phyloP scores from a whole-genome alignment of 2,113 vertebrate species.

The Pomatostomus ruficeps region DNA sequence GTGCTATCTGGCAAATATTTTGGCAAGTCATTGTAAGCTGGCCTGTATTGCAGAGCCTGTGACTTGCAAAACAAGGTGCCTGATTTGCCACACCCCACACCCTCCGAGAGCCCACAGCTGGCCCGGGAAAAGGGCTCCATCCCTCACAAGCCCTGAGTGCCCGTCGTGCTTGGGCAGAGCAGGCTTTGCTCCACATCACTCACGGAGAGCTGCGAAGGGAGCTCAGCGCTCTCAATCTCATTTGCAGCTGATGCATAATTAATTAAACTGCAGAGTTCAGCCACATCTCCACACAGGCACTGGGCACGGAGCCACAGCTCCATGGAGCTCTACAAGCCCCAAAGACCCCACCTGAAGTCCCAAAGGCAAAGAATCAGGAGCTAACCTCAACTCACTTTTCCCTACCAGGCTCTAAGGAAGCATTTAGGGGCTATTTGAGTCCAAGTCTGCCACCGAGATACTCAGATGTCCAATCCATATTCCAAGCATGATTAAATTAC shows the following conservation, averaged over 20 bases:
- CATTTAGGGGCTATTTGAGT: not conserved
- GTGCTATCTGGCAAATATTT: not conserved
- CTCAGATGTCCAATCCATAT: not conserved
- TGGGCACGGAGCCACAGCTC: not conserved
- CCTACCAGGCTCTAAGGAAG: fast-evolving
- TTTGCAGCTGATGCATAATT: not conserved
- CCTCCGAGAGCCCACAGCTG: fast-evolving
- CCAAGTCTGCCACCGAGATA: not conserved
- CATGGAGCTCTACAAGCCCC: fast-evolving
- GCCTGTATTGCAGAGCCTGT: not conserved
- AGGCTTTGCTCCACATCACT: not conserved
- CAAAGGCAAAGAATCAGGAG: not conserved
- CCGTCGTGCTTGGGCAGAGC: fast-evolving
- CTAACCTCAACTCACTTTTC: not conserved
- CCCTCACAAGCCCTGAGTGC: fast-evolving
- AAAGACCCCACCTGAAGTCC: not conserved
- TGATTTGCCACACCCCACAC: not conserved
- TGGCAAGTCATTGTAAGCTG: not conserved
- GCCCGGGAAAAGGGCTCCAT: not conserved
- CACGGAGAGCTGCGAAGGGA: not conserved
- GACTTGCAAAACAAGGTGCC: not conserved
- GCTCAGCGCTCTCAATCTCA: not conserved
- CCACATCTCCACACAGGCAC: not conserved
- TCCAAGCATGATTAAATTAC: slow-evolving; percentile 45
- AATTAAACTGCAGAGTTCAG: not conserved